These are phyloP conservation scores for Cynopterus brachyotis DNA, from an alignment of 2,113 vertebrate species.

Conservation along the genomic window DNA sequence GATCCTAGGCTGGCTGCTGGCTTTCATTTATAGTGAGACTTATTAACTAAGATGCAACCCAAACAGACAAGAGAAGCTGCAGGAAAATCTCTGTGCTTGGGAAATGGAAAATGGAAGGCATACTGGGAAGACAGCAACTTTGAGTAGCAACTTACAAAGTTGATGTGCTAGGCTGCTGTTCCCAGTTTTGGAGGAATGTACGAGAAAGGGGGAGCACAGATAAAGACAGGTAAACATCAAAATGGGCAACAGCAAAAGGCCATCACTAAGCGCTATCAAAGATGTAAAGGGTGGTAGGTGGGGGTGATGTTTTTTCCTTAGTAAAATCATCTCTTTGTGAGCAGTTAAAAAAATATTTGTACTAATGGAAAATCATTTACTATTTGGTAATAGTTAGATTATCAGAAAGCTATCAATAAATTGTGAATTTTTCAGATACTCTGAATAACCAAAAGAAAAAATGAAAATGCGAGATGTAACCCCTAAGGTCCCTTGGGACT, in stretches of 20 bases:
- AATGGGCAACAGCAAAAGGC: neutral
- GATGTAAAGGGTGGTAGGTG: neutral
- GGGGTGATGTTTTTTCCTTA: neutral
- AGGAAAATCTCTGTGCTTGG: neutral
- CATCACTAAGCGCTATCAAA: neutral
- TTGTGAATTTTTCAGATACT: neutral
- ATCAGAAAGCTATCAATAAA: slow-evolving; percentile 3
- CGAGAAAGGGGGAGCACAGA: neutral
- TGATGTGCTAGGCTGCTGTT: neutral
- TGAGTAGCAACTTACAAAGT: neutral
- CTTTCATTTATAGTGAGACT: slow-evolving; percentile 5
- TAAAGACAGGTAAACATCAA: neutral
- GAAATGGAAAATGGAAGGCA: neutral
- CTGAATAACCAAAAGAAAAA: neutral
- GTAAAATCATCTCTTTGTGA: neutral
- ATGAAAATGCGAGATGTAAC: neutral
- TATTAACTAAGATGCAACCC: neutral
- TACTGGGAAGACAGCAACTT: neutral
- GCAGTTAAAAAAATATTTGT: neutral
- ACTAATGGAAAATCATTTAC: neutral
- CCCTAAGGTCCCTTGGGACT: neutral
- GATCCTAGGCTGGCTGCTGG: neutral
- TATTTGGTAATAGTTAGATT: neutral
- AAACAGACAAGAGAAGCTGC: neutral
- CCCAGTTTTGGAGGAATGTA: neutral